Base-by-base conservation (phyloP, 1,140 invertebrate species). In the Hydropsyche tenuis region DNA sequence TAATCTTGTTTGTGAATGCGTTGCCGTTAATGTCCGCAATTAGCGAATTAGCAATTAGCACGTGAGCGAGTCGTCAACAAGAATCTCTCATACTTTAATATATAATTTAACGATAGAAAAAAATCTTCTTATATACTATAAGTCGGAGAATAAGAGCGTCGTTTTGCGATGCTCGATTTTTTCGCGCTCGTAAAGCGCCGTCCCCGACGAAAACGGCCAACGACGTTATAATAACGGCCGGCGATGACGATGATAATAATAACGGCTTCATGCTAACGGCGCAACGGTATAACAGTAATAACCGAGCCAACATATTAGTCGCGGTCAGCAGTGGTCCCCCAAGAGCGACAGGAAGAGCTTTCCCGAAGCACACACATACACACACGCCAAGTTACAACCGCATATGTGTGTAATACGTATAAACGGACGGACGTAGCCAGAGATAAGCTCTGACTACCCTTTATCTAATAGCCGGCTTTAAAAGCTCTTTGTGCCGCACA, bases 391-490 rank as follows among this genome's bases (percentile, higher is more conserved):
- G 30, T 37, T 37, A 37, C n/a, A n/a, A n/a, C n/a, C n/a, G n/a
- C n/a, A n/a, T 37, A 37, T 37, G 30, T 37, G 9, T 37, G 30
- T 37, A 37, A 9, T 37, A 9, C 3, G 30, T 37, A 37, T 37
- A 37, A 63, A 22, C 51, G 51, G 42, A 60, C 72, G 72, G 72
- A 69, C 63, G 51, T 60, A 48, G 18, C 60, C 72, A 20, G 63
- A 73, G 72, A 73, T 73, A 73, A 73, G 72, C 72, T 73, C 64
- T 68, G 72, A 69, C 72, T 69, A 56, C 72, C 72, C 64, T 69
- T 66, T 69, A 69, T 73, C 63, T 73, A 66, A 66, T 66, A 68
- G 51, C 63, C 30, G 68, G 72, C 63, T 68, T 73, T 69, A 69
- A 68, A 73, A 69, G 72, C 72, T 73, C 65, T 69, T 48, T 63